These are phyloP conservation scores for Drosophila gaucha DNA, from an alignment of 2,888 invertebrate genomes.

Conservation along the genomic window DNA sequence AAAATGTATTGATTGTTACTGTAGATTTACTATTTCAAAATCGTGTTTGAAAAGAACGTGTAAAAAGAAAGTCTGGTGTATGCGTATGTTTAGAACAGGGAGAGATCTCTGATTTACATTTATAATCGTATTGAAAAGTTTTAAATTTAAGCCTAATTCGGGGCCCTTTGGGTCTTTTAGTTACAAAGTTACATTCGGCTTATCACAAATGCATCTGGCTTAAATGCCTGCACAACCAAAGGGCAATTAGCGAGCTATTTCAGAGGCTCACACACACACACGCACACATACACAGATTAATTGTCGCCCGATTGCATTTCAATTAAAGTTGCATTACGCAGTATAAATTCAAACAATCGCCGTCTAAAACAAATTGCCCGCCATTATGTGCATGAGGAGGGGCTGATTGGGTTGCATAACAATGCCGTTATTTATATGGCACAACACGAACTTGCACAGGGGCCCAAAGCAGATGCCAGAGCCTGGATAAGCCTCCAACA, in stretches of 20 bases:
- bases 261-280: constrained; percentile 24
- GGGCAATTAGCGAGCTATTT: constrained; percentile 48
- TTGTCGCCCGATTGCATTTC: constrained; percentile 65
- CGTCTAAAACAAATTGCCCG: constrained; percentile 62
- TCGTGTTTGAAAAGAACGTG: too few relatives aligned
- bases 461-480: constrained; percentile 30
- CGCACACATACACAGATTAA: constrained; percentile 13
- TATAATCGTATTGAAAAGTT: too few relatives aligned
- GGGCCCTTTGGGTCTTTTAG: background rate
- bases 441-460: constrained; percentile 10
- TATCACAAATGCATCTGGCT: constrained; percentile 24
- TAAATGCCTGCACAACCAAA: constrained; percentile 33
- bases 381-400: constrained; percentile 38
- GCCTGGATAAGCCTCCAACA: constrained; percentile 65
- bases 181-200: background rate
- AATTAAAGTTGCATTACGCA: constrained; percentile 61
- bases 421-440: constrained; percentile 43
- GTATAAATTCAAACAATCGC: constrained; percentile 58
- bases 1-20: too few relatives aligned
- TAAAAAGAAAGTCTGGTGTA: too few relatives aligned
- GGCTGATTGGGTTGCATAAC: constrained; percentile 11
- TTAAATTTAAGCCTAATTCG: too few relatives aligned
- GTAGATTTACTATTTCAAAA: too few relatives aligned
- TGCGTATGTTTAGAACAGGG: too few relatives aligned
- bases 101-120: too few relatives aligned